Conservation (phyloP, 2,797 vertebrate genomes). For the Enteromius trimaculatus region DNA sequence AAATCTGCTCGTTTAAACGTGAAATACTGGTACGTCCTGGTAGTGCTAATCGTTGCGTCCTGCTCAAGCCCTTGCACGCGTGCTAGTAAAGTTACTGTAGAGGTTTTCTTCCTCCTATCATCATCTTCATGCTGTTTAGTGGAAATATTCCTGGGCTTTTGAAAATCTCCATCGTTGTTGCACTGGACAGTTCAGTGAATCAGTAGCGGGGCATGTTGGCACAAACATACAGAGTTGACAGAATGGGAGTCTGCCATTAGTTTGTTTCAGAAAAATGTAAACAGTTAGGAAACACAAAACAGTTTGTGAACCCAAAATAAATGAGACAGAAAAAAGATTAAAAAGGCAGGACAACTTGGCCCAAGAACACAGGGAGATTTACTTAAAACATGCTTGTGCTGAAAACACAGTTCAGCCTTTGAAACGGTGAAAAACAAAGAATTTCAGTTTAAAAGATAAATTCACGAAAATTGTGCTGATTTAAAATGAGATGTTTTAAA, state of each 20-base stretch:
- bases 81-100: neutral
- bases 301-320: neutral
- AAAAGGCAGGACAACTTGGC: neutral
- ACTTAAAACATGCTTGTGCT: neutral
- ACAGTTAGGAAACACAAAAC: neutral
- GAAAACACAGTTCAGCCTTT: too few relatives aligned
- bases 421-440: neutral
- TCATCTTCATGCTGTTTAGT: neutral
- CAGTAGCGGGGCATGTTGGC: neutral
- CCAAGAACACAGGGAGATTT: neutral
- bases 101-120: neutral
- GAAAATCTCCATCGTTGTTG: slow-evolving; percentile 3
- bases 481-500: neutral
- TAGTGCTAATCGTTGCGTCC: neutral
- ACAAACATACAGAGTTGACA: neutral
- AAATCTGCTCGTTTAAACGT: neutral
- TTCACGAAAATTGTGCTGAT: neutral
- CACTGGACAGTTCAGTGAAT: neutral
- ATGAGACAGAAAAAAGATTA: too few relatives aligned
- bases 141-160: neutral
- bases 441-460: neutral
- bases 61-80: neutral
- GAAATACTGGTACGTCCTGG: neutral
- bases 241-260: neutral
- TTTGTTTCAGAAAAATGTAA: neutral